Percentiles rank a stretch among this genome's conserved stretches.
Evolutionary conservation across 2,888 invertebrate species (phyloP).

Genomic region (Drosophila suboccidentalis): DNA sequence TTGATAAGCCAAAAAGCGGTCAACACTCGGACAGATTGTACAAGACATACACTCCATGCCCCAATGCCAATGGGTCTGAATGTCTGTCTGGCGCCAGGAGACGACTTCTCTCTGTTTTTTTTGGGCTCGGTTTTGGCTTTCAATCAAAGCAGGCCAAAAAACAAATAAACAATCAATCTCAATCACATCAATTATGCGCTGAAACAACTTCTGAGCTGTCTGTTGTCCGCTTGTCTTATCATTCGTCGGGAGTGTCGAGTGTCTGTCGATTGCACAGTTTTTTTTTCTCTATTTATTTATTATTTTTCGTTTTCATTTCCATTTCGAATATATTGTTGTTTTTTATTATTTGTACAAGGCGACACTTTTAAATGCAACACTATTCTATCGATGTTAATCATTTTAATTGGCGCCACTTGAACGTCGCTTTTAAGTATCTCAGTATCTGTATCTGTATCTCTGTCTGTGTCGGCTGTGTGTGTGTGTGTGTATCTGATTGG

Average conservation of each 20-base stretch:
- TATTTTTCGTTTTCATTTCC: slow-evolving; percentile 33
- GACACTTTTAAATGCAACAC: slow-evolving; percentile 54
- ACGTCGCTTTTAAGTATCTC: slow-evolving; percentile 25
- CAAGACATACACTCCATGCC: not conserved
- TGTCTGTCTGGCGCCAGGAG: slow-evolving; percentile 61
- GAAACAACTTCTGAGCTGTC: slow-evolving; percentile 63
- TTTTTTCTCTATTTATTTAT: slow-evolving; percentile 10
- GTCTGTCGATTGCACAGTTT: slow-evolving; percentile 14
- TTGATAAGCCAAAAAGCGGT: slow-evolving; percentile 76
- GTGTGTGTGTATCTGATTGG: slow-evolving; percentile 46
- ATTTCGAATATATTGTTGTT: slow-evolving; percentile 7
- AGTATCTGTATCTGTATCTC: slow-evolving; percentile 11
- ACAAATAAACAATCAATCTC: slow-evolving; percentile 80
- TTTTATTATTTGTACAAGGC: slow-evolving; percentile 42
- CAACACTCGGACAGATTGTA: slow-evolving; percentile 37
- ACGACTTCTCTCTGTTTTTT: slow-evolving; percentile 13
- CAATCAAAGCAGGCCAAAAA: slow-evolving; percentile 56
- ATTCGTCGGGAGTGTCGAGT: slow-evolving; percentile 9
- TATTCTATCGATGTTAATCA: slow-evolving; percentile 76
- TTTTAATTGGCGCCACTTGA: slow-evolving; percentile 80
- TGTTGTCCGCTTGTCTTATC: slow-evolving; percentile 64
- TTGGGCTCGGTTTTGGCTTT: slow-evolving; percentile 44
- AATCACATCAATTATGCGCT: slow-evolving; percentile 80
- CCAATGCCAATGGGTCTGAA: slow-evolving; percentile 54
- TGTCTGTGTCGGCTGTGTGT: slow-evolving; percentile 1